phyloP scores from a whole-genome alignment of 2,888 invertebrate genomes.

The Volucella inanis region DNA sequence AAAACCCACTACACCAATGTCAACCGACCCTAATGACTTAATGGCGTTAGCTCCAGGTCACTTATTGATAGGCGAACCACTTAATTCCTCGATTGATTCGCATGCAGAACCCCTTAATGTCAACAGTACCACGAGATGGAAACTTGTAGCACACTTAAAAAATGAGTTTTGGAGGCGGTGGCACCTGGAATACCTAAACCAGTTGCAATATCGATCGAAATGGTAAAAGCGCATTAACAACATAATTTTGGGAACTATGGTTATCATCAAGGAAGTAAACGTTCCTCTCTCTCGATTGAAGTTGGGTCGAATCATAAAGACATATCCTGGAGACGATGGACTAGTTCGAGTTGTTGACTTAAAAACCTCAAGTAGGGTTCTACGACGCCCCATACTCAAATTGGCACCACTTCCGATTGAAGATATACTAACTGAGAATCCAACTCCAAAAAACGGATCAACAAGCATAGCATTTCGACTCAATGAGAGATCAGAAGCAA shows the following conservation, averaged over 20 bases:
- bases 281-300: conserved; percentile 36
- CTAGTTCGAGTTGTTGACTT: conserved; percentile 43
- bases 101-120: too few relatives aligned
- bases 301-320: conserved; percentile 16
- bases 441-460: too few relatives aligned
- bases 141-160: too few relatives aligned
- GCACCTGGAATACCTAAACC: conserved; percentile 20
- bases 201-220: conserved; percentile 44
- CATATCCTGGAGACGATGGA: too few relatives aligned
- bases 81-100: conserved; percentile 17
- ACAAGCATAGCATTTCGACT: too few relatives aligned
- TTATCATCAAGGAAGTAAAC: conserved; percentile 45
- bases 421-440: not conserved
- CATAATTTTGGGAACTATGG: conserved; percentile 9
- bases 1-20: conserved; percentile 40
- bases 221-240: conserved; percentile 4
- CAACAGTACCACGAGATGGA: too few relatives aligned
- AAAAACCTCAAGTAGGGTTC: conserved; percentile 16
- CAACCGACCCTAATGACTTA: conserved; percentile 46
- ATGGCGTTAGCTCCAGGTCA: conserved; percentile 37
- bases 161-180: too few relatives aligned
- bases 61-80: conserved; percentile 5
- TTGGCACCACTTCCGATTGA: not conserved
- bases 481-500: too few relatives aligned
- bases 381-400: conserved; percentile 18